phyloP scores from a whole-genome alignment of 2,113 vertebrate species.

The Colius striatus region DNA sequence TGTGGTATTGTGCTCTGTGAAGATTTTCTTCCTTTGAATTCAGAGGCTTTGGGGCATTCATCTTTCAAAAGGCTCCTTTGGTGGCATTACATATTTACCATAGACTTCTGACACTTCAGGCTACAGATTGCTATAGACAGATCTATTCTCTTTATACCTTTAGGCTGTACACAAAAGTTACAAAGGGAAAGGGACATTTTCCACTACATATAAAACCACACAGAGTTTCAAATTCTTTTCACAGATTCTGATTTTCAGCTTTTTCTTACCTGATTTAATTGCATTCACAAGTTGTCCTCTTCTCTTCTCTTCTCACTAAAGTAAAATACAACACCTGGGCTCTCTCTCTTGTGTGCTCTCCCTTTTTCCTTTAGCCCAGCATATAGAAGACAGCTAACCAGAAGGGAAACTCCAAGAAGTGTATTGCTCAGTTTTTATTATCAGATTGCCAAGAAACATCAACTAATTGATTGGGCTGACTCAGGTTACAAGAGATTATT shows the following conservation, averaged over 20 bases:
- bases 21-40: not conserved
- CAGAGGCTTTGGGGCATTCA: constrained; percentile 7
- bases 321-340: not conserved
- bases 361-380: not conserved
- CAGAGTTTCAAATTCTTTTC: not conserved
- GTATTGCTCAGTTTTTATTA: not conserved
- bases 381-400: no score
- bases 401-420: not conserved
- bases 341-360: not conserved
- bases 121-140: not conserved
- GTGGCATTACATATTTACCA: not conserved
- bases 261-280: constrained; percentile 19
- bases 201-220: constrained; percentile 2
- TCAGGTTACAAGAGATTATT: not conserved
- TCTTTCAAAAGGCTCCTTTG: not conserved
- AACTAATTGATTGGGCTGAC: not conserved
- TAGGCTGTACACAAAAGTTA: not conserved
- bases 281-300: not conserved
- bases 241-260: not conserved
- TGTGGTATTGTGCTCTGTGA: not conserved
- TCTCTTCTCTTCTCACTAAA: not conserved
- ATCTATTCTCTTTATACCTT: not conserved
- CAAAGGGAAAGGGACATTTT: not conserved
- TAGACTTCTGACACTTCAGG: not conserved
- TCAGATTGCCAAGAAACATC: not conserved